Evolutionary conservation across 2,888 invertebrate species (phyloP), one percentile per base, ranked within the genome.

Genomic region (Lasius platythorax): DNA sequence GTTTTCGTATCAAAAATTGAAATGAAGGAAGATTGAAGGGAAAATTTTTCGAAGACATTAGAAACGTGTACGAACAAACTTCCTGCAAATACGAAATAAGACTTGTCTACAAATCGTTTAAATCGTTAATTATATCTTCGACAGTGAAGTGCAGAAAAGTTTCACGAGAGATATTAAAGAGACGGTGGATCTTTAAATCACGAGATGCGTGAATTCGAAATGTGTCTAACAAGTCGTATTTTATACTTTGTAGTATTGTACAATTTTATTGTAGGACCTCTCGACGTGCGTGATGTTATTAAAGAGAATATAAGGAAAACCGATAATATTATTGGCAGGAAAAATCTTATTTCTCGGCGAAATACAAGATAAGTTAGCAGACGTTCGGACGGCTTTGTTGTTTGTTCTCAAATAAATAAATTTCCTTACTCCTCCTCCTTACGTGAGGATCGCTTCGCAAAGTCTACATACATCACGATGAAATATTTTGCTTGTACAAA

Each of bases 61-160:
- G 23, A 73, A 56, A 37, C 3, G 18, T 50, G 30, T 5, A 30
- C 68, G 46, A 15, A 72, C 33, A n/a, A 72, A 9, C 33, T 72
- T 11, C 11, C 12, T 3, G 30, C n/a, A 50, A 53, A 23, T 0
- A 23, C 5, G n/a, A 56, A 56, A 56, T 2, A 37, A 56, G 23
- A 58, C 18, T 40, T 58, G 58, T 58, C 73, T 23, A 23, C 23
- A 23, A 23, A 23, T 23, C 23, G 23, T 23, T 23, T 23, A 73
- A 73, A 73, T 73, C 37, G 37, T 75, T 75, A 63, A 43, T 75
- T 75, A 33, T 46, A 76, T 50, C 64, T 46, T 63, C 11, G 40
- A 66, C 3, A 40, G 23, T 30, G 15, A 72, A 58, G 30, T 33
- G 18, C 12, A 33, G 33, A 15, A 30, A 68, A 43, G 15, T 43